phyloP scores from a whole-genome alignment of 2,888 invertebrate species.

The Dicranocentrus wangi region DNA sequence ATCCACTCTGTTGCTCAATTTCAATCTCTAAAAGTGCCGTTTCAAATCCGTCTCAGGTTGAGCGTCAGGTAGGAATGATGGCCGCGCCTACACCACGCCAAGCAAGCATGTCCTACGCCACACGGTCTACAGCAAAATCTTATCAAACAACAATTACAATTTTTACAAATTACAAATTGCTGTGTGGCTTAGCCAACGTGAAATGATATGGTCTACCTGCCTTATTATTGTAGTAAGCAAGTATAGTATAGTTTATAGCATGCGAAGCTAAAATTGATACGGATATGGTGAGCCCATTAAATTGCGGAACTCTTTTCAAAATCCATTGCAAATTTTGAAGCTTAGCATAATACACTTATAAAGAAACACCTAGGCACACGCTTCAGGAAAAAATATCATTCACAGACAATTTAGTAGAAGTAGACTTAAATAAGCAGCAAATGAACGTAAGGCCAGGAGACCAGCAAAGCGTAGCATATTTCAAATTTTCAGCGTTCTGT shows the following conservation, averaged over 20 bases:
- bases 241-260: neutral
- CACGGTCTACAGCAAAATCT: slow-evolving; percentile 5
- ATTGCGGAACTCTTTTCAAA: slow-evolving; percentile 54
- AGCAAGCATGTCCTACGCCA: neutral
- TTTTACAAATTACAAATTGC: slow-evolving; percentile 45
- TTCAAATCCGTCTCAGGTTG: slow-evolving; percentile 12
- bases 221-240: slow-evolving; percentile 10
- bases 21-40: slow-evolving; percentile 48
- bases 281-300: slow-evolving; percentile 51
- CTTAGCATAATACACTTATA: slow-evolving; percentile 4
- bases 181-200: slow-evolving; percentile 48
- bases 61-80: slow-evolving; percentile 39
- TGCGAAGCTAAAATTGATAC: slow-evolving; percentile 44
- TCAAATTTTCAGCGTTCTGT: slow-evolving; percentile 34
- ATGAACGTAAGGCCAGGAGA: neutral
- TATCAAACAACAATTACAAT: slow-evolving; percentile 56
- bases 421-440: slow-evolving; percentile 1
- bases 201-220: slow-evolving; percentile 48
- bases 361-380: slow-evolving; percentile 5
- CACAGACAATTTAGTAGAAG: slow-evolving; percentile 12
- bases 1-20: slow-evolving; percentile 33
- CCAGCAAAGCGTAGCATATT: slow-evolving; percentile 39
- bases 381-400: slow-evolving; percentile 34
- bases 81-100: slow-evolving; percentile 39
- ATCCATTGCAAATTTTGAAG: slow-evolving; percentile 13